Conservation (phyloP, 2,888 invertebrate species). For the Drosophila nigricruria region DNA sequence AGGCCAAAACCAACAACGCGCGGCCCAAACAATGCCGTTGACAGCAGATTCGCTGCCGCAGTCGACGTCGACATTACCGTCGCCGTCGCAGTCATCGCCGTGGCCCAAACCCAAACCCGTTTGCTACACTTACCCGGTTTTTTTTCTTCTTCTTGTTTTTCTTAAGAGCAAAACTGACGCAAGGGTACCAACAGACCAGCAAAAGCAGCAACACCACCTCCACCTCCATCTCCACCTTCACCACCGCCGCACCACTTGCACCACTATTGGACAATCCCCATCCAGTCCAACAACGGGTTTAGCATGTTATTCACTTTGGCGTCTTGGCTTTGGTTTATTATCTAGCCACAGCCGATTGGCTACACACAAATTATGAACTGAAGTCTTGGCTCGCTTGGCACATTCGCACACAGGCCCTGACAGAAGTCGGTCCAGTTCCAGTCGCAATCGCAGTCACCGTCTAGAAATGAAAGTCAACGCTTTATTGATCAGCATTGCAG, state of each 20-base stretch:
- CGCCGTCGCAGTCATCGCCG: constrained; percentile 9
- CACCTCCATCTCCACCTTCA: constrained; percentile 31
- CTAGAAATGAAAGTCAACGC: constrained; percentile 73
- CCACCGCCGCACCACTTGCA: constrained; percentile 49
- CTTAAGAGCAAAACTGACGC: constrained; percentile 75
- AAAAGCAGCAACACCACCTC: constrained; percentile 27
- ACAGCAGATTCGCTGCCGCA: constrained; percentile 46
- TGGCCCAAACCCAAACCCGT: constrained; percentile 59
- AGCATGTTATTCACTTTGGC: constrained; percentile 49
- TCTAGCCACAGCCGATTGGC: constrained; percentile 44
- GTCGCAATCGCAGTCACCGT: constrained; percentile 3
- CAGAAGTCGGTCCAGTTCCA: constrained; percentile 58
- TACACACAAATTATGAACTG: constrained; percentile 65
- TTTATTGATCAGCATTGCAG: constrained; percentile 55
- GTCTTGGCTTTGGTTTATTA: constrained; percentile 28
- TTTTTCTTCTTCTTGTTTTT: constrained; percentile 46
- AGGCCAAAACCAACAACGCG: constrained; percentile 20
- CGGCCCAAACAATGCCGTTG: constrained; percentile 67
- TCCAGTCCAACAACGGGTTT: constrained; percentile 68
- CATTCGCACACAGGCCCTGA: constrained; percentile 70
- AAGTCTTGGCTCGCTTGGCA: constrained; percentile 65
- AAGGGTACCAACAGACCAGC: constrained; percentile 64
- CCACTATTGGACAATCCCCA: constrained; percentile 29
- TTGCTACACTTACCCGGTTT: constrained; percentile 70
- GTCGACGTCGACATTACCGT: constrained; percentile 1